phyloP scores from a whole-genome alignment of 2,888 invertebrate genomes.

The Aproaerema taeniolella region DNA sequence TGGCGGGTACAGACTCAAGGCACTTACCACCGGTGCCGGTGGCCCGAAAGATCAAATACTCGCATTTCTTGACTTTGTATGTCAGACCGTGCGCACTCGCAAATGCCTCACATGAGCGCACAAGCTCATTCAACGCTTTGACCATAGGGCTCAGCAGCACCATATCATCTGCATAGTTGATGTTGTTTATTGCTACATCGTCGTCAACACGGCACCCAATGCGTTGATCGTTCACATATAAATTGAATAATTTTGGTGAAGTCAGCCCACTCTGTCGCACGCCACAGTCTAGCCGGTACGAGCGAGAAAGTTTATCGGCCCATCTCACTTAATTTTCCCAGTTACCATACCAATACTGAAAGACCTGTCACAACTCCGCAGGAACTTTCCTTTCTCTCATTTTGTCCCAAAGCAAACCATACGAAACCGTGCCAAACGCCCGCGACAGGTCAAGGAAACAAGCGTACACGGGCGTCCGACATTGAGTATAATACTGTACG shows the following conservation, averaged over 20 bases:
- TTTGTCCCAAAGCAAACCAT: background rate
- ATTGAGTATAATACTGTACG: slow-evolving; percentile 13
- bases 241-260: background rate
- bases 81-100: background rate
- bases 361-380: background rate
- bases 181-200: background rate
- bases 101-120: background rate
- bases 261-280: background rate
- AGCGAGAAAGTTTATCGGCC: background rate
- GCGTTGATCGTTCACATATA: background rate
- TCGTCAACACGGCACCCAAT: background rate
- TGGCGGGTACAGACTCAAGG: background rate
- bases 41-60: background rate
- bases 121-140: background rate
- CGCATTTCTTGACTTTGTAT: background rate
- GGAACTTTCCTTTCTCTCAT: background rate
- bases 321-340: background rate
- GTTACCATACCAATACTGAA: background rate
- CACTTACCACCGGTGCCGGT: background rate
- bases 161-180: too few species aligned
- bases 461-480: slow-evolving; percentile 13
- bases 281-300: background rate
- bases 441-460: slow-evolving; percentile 15
- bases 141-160: too few species aligned
- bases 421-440: background rate